phyloP scores from a whole-genome alignment of 1,140 invertebrate genomes.

The Caenorhabditis remanei region DNA sequence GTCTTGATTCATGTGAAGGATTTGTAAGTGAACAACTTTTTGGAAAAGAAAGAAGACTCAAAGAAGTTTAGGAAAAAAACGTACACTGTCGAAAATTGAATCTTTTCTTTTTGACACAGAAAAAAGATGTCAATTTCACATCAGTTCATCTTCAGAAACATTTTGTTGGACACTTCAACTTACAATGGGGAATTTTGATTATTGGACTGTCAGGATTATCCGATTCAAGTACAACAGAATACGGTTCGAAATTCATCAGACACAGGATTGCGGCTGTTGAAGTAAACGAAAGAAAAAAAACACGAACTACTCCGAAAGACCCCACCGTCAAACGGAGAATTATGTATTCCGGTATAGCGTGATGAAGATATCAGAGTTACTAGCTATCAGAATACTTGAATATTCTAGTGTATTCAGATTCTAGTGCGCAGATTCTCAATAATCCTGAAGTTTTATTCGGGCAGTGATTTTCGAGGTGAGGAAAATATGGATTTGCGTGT shows the following conservation, averaged over 20 bases:
- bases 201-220: constrained; percentile 17
- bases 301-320: background rate
- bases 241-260: constrained; percentile 44
- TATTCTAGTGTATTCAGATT: constrained; percentile 25
- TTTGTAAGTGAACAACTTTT: background rate
- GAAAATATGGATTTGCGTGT: constrained; percentile 13
- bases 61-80: background rate
- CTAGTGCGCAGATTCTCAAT: background rate
- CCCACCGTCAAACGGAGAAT: constrained; percentile 11
- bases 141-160: background rate
- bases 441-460: background rate
- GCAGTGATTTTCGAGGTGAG: background rate
- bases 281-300: background rate
- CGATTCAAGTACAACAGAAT: constrained; percentile 34
- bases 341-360: constrained; percentile 32
- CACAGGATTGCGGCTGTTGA: background rate
- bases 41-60: background rate
- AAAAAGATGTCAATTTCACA: background rate
- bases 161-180: background rate
- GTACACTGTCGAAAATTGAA: constrained; percentile 32
- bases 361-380: background rate
- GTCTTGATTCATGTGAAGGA: constrained; percentile 3
- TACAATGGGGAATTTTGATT: constrained; percentile 39
- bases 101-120: background rate
- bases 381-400: background rate